Conservation (phyloP, 2,113 vertebrate species). For the Ahaetulla prasina region DNA sequence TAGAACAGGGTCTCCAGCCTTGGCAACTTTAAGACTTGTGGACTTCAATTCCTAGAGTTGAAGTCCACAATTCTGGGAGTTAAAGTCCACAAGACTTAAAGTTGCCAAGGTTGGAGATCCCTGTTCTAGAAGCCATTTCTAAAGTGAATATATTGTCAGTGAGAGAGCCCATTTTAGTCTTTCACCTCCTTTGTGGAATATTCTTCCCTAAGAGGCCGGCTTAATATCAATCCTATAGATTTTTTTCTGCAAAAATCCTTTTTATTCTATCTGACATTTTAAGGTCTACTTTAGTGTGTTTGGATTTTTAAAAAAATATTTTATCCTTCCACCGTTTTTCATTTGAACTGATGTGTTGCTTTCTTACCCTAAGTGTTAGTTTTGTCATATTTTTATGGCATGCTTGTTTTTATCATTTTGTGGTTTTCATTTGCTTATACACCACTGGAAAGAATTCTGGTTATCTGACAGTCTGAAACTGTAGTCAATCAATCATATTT, state of each 20-base stretch:
- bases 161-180: neutral
- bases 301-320: neutral
- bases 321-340: neutral
- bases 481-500: neutral
- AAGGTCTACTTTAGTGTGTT: neutral
- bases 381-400: neutral
- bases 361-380: neutral
- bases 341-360: neutral
- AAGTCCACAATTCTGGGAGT: no score
- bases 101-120: no score
- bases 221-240: neutral
- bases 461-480: neutral
- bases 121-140: neutral
- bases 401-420: neutral
- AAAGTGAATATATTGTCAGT: neutral
- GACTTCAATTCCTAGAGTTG: no score
- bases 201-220: neutral
- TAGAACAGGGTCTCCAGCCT: no score
- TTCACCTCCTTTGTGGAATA: neutral
- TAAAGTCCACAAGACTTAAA: no score
- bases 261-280: neutral
- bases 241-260: neutral
- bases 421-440: neutral
- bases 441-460: neutral
- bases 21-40: no score